Conservation (phyloP, 2,797 vertebrate species). For the Emydoidea blandingii region DNA sequence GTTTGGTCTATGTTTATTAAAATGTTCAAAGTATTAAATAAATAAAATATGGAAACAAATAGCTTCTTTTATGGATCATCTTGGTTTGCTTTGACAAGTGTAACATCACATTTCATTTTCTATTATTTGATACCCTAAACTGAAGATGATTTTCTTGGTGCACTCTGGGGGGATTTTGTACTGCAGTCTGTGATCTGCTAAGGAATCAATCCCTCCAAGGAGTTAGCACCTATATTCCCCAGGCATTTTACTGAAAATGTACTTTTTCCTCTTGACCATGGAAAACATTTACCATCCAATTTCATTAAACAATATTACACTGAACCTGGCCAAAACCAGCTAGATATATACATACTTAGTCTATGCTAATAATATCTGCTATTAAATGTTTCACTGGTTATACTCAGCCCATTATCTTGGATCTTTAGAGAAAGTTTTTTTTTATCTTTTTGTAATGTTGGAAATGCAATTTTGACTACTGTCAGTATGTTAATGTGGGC, state of each 20-base stretch:
- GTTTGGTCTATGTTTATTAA: background rate
- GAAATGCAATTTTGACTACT: conserved; percentile 23
- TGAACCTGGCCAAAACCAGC: background rate
- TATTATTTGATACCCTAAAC: conserved; percentile 10
- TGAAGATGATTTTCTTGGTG: background rate
- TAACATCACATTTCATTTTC: background rate
- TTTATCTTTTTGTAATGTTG: background rate
- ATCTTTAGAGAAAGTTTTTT: background rate
- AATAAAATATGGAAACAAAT: background rate
- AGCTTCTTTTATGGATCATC: background rate
- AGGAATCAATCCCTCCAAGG: background rate
- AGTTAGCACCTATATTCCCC: background rate
- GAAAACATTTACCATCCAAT: background rate
- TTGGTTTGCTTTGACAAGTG: conserved; percentile 11
- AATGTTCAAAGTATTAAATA: background rate
- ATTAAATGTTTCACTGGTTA: background rate
- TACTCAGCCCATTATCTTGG: conserved; percentile 4
- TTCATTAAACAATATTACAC: background rate
- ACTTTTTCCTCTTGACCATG: background rate
- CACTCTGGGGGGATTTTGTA: background rate
- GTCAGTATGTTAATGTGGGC: conserved; percentile 18
- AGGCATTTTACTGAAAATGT: background rate
- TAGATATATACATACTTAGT: background rate
- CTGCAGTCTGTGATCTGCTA: background rate
- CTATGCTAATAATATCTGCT: background rate